These are phyloP conservation scores for Mobula birostris DNA, from an alignment of 2,113 vertebrate species.

Conservation along the genomic window DNA sequence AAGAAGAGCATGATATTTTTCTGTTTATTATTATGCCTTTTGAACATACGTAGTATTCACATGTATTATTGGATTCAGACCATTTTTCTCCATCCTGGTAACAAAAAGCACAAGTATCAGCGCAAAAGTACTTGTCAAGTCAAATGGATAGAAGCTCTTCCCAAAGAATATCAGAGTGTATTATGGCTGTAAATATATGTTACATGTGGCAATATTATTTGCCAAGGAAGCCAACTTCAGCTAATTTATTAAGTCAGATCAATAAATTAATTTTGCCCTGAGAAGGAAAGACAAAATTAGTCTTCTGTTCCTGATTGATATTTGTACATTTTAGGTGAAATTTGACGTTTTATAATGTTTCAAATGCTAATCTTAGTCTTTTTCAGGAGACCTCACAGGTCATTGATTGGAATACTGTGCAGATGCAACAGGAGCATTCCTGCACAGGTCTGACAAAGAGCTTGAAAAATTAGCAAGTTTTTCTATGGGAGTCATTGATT, in stretches of 20 bases:
- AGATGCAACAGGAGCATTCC: no score
- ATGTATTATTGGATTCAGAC: conserved; percentile 5
- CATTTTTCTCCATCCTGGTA: conserved; percentile 10
- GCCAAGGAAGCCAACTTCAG: neutral
- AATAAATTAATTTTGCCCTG: neutral
- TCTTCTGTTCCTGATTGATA: neutral
- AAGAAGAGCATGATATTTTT: neutral
- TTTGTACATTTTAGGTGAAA: neutral
- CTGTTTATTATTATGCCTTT: neutral
- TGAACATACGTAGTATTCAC: neutral
- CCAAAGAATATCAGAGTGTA: neutral
- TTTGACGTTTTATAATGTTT: neutral
- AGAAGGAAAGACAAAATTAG: neutral
- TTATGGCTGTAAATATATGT: neutral
- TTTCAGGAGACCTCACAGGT: no score
- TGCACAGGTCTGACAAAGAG: no score
- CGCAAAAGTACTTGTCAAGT: neutral
- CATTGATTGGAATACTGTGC: no score
- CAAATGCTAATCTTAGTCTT: neutral
- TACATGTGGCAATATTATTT: neutral
- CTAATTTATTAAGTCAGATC: neutral
- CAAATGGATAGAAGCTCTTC: neutral
- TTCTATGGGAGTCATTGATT: no score
- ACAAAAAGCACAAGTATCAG: neutral
- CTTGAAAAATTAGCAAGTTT: no score